Conservation (phyloP, 1,140 invertebrate genomes). For the Helicoverpa armigera region DNA sequence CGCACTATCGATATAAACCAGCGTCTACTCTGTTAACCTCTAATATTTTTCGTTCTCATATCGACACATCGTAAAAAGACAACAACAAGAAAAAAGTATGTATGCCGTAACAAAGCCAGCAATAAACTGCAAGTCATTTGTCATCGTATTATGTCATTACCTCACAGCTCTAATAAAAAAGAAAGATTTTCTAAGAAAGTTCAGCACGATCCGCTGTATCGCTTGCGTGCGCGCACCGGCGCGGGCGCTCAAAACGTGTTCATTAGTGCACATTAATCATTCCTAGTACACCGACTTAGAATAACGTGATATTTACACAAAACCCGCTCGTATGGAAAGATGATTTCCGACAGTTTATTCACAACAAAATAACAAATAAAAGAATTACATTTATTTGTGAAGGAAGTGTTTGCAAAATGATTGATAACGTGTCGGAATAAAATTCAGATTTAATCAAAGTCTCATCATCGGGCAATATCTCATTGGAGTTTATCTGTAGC, state of each 20-base stretch:
- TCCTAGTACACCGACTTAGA: constrained; percentile 33
- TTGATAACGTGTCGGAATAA: constrained; percentile 9
- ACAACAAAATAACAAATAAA: not conserved
- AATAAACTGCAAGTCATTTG: constrained; percentile 37
- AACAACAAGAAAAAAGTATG: not conserved
- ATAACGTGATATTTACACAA: constrained; percentile 41
- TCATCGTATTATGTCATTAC: constrained; percentile 30
- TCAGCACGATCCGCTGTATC: constrained; percentile 12
- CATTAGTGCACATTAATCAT: constrained; percentile 59
- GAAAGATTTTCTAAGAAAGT: constrained; percentile 45
- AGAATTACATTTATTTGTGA: constrained; percentile 3
- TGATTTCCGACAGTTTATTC: constrained; percentile 32
- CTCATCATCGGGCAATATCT: constrained; percentile 53
- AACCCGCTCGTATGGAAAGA: constrained; percentile 21
- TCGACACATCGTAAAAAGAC: not conserved
- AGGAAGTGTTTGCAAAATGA: not conserved
- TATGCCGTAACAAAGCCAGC: constrained; percentile 20
- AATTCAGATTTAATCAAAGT: constrained; percentile 35
- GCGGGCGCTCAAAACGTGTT: constrained; percentile 44
- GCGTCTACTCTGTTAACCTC: not conserved
- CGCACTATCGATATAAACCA: no score
- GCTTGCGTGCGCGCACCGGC: constrained; percentile 14
- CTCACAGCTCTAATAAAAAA: constrained; percentile 30
- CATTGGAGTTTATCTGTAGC: constrained; percentile 60
- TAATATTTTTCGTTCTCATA: not conserved